These are phyloP conservation scores for Arvicanthis niloticus DNA, from an alignment of 2,113 vertebrate species.

Conservation along the genomic window DNA sequence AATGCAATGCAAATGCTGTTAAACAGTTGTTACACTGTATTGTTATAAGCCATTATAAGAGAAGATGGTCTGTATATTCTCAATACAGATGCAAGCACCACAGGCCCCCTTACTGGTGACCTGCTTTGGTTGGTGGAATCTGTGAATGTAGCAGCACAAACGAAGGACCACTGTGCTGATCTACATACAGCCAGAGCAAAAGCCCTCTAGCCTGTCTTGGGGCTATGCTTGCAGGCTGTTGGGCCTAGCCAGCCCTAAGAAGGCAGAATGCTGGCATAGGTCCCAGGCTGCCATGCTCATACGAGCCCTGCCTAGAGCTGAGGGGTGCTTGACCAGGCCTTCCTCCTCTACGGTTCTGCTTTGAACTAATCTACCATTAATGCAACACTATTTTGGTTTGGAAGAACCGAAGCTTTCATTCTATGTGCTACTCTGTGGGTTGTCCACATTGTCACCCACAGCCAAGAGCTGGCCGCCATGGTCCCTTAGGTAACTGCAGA, in stretches of 20 bases:
- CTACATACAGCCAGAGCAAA: background rate
- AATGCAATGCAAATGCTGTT: background rate
- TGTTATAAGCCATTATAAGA: background rate
- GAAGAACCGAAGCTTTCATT: background rate
- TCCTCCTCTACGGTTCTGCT: background rate
- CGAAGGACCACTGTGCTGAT: fast-evolving
- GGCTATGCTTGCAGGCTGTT: background rate
- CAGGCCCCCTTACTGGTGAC: background rate
- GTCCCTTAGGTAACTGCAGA: background rate
- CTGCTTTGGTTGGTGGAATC: background rate
- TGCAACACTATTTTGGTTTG: background rate
- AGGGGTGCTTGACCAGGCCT: background rate
- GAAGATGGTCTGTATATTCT: background rate
- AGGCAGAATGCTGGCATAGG: background rate
- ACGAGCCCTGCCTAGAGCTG: background rate
- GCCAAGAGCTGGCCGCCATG: background rate
- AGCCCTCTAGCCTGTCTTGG: background rate
- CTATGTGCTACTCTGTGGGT: background rate
- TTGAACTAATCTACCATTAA: background rate
- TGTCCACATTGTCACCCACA: background rate
- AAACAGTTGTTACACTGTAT: background rate
- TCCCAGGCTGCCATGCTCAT: background rate
- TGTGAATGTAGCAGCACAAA: background rate
- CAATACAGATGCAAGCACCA: background rate
- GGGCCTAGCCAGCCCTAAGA: background rate